phyloP scores from a whole-genome alignment of 1,140 invertebrate genomes.

The Sinella curviseta region DNA sequence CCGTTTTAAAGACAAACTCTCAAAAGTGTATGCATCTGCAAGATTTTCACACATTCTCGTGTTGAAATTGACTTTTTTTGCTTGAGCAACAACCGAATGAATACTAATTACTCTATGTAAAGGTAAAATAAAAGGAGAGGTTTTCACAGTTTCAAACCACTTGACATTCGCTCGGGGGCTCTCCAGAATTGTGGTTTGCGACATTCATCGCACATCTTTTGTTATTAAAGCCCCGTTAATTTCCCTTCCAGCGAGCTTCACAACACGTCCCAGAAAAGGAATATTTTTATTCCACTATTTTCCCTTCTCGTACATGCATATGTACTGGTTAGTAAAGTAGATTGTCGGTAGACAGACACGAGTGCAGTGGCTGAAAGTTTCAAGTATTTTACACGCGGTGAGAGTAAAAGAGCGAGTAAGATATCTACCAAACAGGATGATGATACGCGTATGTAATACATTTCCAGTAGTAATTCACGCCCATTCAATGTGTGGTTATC shows the following conservation, averaged over 20 bases:
- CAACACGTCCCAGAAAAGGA: neutral
- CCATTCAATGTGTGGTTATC: conserved; percentile 15
- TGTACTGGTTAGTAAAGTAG: too few relatives aligned
- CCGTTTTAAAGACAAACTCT: neutral
- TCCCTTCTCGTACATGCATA: too few relatives aligned
- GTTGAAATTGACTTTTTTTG: too few relatives aligned
- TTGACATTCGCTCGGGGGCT: conserved; percentile 15
- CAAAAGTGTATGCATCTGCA: neutral
- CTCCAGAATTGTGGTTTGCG: neutral
- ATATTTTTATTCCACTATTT: neutral
- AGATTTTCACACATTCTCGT: too few relatives aligned
- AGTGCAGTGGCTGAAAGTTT: too few relatives aligned
- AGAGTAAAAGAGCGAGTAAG: neutral
- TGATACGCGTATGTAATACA: conserved; percentile 1
- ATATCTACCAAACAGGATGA: neutral
- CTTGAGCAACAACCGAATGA: neutral
- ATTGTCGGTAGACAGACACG: too few relatives aligned
- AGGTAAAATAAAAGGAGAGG: neutral
- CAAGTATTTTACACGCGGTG: neutral
- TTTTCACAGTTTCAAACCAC: neutral
- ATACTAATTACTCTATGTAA: conserved; percentile 4
- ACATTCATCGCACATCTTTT: neutral
- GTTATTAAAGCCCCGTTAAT: neutral
- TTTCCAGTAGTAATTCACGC: neutral
- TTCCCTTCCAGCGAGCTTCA: neutral